Percentiles rank a stretch among this genome's conserved stretches.
phyloP scores from a whole-genome alignment of 2,113 vertebrate species.

The Myotis davidii region DNA sequence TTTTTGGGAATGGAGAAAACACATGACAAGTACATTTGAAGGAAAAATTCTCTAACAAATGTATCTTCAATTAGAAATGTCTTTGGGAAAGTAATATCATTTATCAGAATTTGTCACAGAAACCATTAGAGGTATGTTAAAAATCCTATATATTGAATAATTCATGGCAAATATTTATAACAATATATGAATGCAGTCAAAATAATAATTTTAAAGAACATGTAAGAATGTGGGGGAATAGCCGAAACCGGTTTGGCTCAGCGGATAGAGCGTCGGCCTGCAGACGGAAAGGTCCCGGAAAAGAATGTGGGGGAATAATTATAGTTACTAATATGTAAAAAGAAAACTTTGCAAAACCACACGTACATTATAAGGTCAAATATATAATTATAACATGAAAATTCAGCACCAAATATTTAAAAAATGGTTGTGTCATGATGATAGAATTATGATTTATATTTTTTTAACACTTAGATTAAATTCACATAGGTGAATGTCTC shows the following conservation, averaged over 20 bases:
- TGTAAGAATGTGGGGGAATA: neutral
- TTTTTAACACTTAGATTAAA: neutral
- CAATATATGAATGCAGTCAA: neutral
- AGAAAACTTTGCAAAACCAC: neutral
- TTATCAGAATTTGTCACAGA: neutral
- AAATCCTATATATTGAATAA: neutral
- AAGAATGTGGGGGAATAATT: neutral
- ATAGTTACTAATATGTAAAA: neutral
- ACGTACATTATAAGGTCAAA: neutral
- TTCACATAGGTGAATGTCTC: neutral
- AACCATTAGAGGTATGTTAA: neutral
- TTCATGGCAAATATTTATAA: neutral
- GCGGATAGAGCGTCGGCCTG: too few species aligned
- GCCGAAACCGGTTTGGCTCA: too few species aligned
- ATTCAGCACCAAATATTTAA: neutral
- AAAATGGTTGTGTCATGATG: neutral
- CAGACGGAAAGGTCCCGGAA: too few species aligned
- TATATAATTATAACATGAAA: neutral
- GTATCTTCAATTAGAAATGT: neutral
- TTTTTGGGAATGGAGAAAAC: neutral
- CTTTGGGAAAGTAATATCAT: neutral
- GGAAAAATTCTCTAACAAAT: neutral
- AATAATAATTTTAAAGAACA: constrained; percentile 6
- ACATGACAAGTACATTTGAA: neutral
- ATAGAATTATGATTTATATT: neutral